Percentiles rank a stretch among this genome's conserved stretches.
Evolutionary conservation across 2,797 vertebrate species (phyloP).

Genomic region (Mormyrus hasselquistii): DNA sequence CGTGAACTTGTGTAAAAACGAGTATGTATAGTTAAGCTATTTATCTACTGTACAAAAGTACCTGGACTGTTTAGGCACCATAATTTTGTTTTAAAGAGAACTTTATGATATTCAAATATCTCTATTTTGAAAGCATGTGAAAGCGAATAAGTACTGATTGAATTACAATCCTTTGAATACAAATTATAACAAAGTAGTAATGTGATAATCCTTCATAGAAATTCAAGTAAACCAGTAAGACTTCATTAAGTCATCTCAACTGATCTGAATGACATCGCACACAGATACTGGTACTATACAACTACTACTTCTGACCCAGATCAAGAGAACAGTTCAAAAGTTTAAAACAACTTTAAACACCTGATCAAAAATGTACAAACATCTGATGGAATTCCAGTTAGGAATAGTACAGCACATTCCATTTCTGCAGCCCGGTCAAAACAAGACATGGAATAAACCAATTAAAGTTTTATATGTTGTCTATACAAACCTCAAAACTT

Average conservation of each 20-base stretch:
- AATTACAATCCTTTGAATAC: neutral
- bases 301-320: neutral
- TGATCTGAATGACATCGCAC: neutral
- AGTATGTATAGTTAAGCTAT: neutral
- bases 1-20: neutral
- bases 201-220: neutral
- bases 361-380: neutral
- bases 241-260: neutral
- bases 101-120: neutral
- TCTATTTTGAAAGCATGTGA: neutral
- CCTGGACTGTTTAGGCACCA: neutral
- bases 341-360: neutral
- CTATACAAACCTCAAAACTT: neutral
- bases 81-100: neutral
- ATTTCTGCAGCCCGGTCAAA: neutral
- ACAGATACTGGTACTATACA: neutral
- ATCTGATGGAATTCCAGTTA: neutral
- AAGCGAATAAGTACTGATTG: neutral
- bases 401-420: neutral
- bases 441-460: neutral
- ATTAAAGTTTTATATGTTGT: neutral
- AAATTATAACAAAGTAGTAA: neutral
- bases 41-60: neutral
- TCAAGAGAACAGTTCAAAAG: neutral
- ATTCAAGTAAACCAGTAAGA: neutral